These are phyloP conservation scores for Nesoenas mayeri DNA, from an alignment of 2,113 vertebrate genomes.

Conservation along the genomic window DNA sequence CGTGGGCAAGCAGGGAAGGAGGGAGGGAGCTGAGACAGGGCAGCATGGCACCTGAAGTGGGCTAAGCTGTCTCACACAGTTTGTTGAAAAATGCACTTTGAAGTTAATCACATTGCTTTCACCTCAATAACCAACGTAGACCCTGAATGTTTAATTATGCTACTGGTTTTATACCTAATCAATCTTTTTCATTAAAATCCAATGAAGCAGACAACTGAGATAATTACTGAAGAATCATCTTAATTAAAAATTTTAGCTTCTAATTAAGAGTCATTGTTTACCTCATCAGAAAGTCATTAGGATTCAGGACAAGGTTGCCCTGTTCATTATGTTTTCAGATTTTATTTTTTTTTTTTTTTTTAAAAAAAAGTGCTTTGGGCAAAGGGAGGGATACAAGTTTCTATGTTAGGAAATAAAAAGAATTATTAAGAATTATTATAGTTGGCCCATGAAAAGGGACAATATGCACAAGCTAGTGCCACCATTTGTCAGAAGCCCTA, in stretches of 20 bases:
- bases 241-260: slow-evolving; percentile 92
- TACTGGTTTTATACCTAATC: slow-evolving; percentile 83
- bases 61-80: slow-evolving; percentile 22
- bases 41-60: neutral
- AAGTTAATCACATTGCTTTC: slow-evolving; percentile 78
- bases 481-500: neutral
- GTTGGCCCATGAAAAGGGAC: neutral
- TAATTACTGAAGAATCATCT: slow-evolving; percentile 89
- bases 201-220: slow-evolving; percentile 86
- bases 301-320: slow-evolving; percentile 78
- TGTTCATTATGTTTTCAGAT: slow-evolving; percentile 63
- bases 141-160: slow-evolving; percentile 84
- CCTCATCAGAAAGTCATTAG: slow-evolving; percentile 84
- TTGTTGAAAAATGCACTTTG: slow-evolving; percentile 62
- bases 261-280: slow-evolving; percentile 95
- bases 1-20: neutral
- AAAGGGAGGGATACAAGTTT: neutral
- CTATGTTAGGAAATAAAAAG: neutral
- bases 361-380: slow-evolving; percentile 31
- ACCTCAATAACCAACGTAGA: slow-evolving; percentile 73
- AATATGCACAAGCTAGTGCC: neutral
- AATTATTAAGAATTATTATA: slow-evolving; percentile 11
- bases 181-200: slow-evolving; percentile 88
- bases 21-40: neutral
- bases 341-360: neutral